Base-by-base conservation (phyloP, 2,888 invertebrate species). In the Urechis unicinctus region DNA sequence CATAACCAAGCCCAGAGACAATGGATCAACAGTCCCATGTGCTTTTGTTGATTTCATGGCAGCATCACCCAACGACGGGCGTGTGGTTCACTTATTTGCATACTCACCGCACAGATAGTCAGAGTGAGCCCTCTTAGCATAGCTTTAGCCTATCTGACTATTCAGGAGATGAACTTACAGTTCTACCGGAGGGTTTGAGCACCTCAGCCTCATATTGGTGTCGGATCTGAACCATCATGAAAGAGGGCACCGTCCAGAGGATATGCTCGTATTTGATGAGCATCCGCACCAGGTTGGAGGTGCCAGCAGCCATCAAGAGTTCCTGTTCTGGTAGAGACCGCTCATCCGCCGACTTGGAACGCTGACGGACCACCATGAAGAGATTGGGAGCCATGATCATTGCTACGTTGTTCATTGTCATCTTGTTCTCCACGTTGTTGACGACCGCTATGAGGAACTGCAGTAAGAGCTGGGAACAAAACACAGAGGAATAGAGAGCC, bases 341-440 rank as follows among this genome's bases (percentile, higher is more conserved):
- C 36, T 13, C 9, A 17, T 9, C 9, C 36, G 9, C 9, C 9
- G 36, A 36, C 36, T 36, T 36, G 36, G 9, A 17, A n/a, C 47
- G 2, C 13, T 29, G 25, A 28, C 42, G 21, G n/a, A n/a, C n/a
- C 3, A 68, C 62, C 50, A 78, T 67, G 65, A 81, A 80, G 65
- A 94, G 84, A 54, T 94, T 91, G n/a, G 94, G 94, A 21, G 93
- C 93, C 65, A 93, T 89, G 67, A 94, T 93, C 85, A 92, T 92
- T 31, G 93, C 88, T 42, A 94, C 91, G 75, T 93, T 94, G 75
- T 90, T 89, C 60, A 88, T 83, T 66, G 86, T 87, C 94, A 94
- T 94, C 80, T 91, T 88, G 79, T 94, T 94, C 64, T 82, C 80
- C 65, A 83, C 81, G 57, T 79, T 77, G 66, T 86, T 82, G 48